Conservation (phyloP, 2,797 vertebrate genomes). For the Cygnus olor region DNA sequence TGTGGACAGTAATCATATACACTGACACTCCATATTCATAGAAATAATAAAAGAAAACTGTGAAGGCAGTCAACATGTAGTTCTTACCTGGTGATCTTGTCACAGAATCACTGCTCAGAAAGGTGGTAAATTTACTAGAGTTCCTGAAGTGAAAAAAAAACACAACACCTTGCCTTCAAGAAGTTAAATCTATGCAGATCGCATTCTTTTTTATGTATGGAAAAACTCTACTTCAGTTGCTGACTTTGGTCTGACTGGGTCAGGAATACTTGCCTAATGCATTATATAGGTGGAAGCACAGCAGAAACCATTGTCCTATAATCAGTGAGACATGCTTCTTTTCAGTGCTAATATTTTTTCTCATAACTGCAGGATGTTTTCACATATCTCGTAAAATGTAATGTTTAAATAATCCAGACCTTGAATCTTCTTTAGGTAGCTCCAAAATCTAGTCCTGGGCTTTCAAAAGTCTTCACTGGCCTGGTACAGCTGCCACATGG, state of each 20-base stretch:
- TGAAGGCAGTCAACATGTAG: not conserved
- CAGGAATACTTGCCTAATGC: not conserved
- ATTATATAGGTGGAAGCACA: not conserved
- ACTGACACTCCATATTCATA: not conserved
- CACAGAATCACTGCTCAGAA: not conserved
- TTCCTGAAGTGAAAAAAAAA: not conserved
- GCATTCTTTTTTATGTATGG: not conserved
- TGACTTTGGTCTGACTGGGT: not conserved
- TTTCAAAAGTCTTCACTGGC: not conserved
- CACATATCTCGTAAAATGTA: not conserved
- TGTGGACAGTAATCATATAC: not conserved
- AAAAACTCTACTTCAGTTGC: not conserved
- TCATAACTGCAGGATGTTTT: not conserved
- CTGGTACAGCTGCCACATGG: fast-evolving
- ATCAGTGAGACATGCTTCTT: not conserved
- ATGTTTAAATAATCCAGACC: not conserved
- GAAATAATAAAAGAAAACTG: not conserved
- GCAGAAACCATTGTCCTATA: not conserved
- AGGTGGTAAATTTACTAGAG: not conserved
- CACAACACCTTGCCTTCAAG: not conserved
- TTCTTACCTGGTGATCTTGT: not conserved
- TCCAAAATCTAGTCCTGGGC: not conserved
- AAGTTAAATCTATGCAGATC: not conserved
- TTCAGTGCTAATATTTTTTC: not conserved
- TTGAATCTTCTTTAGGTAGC: not conserved